Evolutionary conservation across 2,113 vertebrate genomes (phyloP), one percentile per base, ranked within the genome.

Genomic region (Orycteropus afer): DNA sequence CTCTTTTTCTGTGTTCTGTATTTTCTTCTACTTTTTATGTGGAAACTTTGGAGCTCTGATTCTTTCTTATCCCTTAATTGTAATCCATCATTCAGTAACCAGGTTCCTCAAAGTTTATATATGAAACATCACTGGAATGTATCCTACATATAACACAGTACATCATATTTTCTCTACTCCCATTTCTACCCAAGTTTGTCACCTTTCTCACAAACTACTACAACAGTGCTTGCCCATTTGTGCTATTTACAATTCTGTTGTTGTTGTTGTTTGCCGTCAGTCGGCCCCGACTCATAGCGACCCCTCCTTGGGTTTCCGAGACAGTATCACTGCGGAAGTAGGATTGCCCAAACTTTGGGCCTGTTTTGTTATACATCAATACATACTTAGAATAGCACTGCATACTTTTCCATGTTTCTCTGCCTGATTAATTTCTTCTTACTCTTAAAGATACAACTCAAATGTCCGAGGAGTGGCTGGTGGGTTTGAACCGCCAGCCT

Each of bases 1-100:
- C 2, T 80, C 49, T 85, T n/a, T 85, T 80, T 78, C n/a, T 85
- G 8, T 76, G 4, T 17, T 92, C 11, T 37, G 2, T 77, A 82
- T 51, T 86, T 23, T 82, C 22, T 86, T 5, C n/a, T 27, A 71
- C 8, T 95, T 86, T 89, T 83, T 47, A 94, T 65, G 32, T 78
- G 42, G 6, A 55, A 71, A 77, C 29, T 81, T 81, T 23, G 81
- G 40, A 40, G 3, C 6, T 0, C 53, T 61, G 40, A 25, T 61
- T 61, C 22, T 77, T 77, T 76, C 55, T 82, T 55, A 23, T 27
- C 40, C 27, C 25, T 76, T 84, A 59, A 17, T 42, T 40, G 80
- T 1, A 76, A n/a, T n/a, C n/a, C 4, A 59, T 79, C 23, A 59
- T 83, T 71, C 71, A 22, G 17, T 34, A 74, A 73, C 25, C 13